These are phyloP conservation scores for Myiothlypis coronata DNA, from an alignment of 2,797 vertebrate genomes.

Conservation along the genomic window DNA sequence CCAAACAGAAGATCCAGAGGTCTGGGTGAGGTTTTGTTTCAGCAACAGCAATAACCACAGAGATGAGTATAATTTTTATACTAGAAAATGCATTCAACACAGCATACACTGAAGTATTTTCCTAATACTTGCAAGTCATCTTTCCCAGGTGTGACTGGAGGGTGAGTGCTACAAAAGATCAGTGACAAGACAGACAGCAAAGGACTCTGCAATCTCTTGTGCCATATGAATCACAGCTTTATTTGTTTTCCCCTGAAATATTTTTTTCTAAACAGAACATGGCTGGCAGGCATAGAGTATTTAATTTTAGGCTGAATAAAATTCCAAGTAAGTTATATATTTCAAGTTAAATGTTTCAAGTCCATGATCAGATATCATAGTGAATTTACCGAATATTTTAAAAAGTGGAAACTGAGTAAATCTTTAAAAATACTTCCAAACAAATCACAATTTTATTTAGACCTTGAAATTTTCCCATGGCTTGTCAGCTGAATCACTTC, in stretches of 20 bases:
- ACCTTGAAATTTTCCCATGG: background rate
- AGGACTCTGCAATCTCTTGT: background rate
- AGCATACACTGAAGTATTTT: background rate
- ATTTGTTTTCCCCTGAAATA: background rate
- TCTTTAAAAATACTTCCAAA: background rate
- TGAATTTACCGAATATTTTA: background rate
- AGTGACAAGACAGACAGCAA: background rate
- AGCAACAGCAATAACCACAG: background rate
- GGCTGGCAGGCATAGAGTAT: background rate
- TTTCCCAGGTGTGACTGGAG: background rate
- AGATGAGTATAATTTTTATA: background rate
- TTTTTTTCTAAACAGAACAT: background rate
- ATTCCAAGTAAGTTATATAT: background rate
- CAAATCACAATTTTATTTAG: background rate
- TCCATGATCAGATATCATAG: background rate
- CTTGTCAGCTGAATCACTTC: background rate
- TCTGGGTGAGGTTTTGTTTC: rapidly evolving
- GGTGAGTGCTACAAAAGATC: background rate
- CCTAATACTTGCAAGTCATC: background rate
- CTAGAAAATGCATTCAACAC: background rate
- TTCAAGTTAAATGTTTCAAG: background rate
- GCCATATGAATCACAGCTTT: background rate
- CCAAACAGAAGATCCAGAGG: background rate
- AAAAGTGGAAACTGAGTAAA: background rate
- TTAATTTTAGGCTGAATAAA: background rate